Evolutionary conservation across 2,113 vertebrate genomes (phyloP).

Genomic region (Psittacula cyanocephala): DNA sequence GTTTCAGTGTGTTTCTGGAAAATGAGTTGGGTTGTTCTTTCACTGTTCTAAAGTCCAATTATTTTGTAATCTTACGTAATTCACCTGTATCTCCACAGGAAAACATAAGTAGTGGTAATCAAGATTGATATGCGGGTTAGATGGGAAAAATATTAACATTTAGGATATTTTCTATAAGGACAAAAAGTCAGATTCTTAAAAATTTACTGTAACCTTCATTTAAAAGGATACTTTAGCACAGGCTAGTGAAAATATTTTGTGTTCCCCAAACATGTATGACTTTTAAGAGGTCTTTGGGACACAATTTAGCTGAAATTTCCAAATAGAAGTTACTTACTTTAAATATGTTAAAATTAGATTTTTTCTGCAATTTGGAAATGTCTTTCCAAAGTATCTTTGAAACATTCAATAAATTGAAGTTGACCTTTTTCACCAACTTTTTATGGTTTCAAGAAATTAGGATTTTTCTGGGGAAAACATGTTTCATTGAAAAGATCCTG

Average conservation of each 20-base stretch:
- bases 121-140: background rate
- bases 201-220: background rate
- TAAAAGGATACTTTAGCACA: background rate
- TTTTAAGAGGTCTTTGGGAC: background rate
- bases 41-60: background rate
- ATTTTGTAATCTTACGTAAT: background rate
- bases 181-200: background rate
- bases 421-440: background rate
- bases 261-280: background rate
- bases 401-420: background rate
- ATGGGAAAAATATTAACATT: background rate
- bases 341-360: background rate
- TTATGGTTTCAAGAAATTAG: background rate
- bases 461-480: constrained; percentile 16
- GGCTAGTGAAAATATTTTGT: background rate
- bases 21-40: background rate
- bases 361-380: background rate
- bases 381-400: background rate
- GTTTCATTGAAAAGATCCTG: constrained; percentile 31
- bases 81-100: background rate
- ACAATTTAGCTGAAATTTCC: background rate
- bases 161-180: background rate
- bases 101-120: background rate
- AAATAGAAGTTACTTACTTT: background rate
- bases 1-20: background rate